Base-by-base conservation (phyloP, 2,113 vertebrate species). In the Psilopsiagon aymara region DNA sequence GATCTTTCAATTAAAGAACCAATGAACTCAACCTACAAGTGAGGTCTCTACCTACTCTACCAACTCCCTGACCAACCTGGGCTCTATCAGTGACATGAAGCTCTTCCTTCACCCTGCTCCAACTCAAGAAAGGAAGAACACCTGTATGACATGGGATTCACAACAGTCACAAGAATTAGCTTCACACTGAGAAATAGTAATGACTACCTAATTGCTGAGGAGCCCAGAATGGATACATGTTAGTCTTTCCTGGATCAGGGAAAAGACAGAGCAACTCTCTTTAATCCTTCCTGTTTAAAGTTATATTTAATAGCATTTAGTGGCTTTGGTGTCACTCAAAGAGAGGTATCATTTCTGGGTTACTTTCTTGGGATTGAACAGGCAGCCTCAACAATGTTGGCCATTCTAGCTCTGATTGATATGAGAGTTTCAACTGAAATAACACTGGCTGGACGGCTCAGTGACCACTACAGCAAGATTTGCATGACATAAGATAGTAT, bases 391-490 rank as follows among this genome's bases (percentile, higher is more conserved):
- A 21, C 24, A 53, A 33, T 11, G 68, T 10, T 6, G 2, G 33
- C 11, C 52, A 44, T 55, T 71, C 21, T 55, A 88, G 33, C 23
- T 74, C 41, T 80, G 82, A 88, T 1, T 60, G 46, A 66, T 5
- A 9, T 7, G 18, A 51, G 10, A 60, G 37, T 23, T 86, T 62
- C n/a, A 81, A 31, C 0, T 68, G 66, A 78, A 74, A 29, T 21
- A 73, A 55, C 13, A 21, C 4, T 21, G 29, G 35, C 14, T 3
- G 0, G 63, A 70, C 3, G 31, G 41, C 37, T 82, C 2, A 1
- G 64, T 79, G 75, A 66, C 19, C 15, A 24, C 89, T 80, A 66
- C 39, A 92, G 44, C 60, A 88, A 35, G 29, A 77, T 73, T 0
- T 63, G 57, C 57, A 43, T 46, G 57, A 90, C 0, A 75, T 35